Evolutionary conservation across 2,113 vertebrate species (phyloP).

Genomic region (Channa maculata): DNA sequence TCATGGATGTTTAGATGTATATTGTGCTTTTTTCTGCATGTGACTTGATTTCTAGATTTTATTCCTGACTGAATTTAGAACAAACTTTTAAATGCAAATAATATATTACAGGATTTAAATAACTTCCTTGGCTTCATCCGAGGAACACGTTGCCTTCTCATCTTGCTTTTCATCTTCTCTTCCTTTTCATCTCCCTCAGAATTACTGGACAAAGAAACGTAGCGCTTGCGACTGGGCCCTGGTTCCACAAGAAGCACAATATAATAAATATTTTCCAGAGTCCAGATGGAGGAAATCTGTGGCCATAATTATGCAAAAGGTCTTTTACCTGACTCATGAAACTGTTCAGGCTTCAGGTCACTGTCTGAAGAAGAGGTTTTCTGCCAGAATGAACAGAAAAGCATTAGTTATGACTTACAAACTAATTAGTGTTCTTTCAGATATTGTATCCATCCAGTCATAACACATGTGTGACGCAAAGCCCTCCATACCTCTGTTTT

Average conservation of each 20-base stretch:
- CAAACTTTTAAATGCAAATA: not conserved
- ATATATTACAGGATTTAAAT: constrained; percentile 71
- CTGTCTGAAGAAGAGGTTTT: constrained; percentile 66
- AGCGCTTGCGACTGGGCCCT: constrained; percentile 70
- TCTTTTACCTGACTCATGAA: constrained; percentile 74
- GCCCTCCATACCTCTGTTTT: constrained; percentile 67
- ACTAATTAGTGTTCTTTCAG: not conserved
- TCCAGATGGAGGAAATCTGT: too few species aligned
- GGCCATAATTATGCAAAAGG: not conserved
- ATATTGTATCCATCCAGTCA: not conserved
- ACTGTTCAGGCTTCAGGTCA: constrained; percentile 17
- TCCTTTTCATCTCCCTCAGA: constrained; percentile 67
- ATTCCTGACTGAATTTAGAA: not conserved
- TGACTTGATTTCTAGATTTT: not conserved
- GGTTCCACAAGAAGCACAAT: not conserved
- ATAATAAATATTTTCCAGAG: not conserved
- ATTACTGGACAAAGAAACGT: constrained; percentile 41
- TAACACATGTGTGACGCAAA: not conserved
- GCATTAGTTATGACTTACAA: constrained; percentile 11
- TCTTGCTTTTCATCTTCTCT: constrained; percentile 63
- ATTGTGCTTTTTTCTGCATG: too few species aligned
- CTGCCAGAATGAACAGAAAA: constrained; percentile 55
- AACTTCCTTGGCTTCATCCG: constrained; percentile 81
- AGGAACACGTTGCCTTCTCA: constrained; percentile 40
- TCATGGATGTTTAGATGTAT: too few species aligned